Base-by-base conservation (phyloP, 2,888 invertebrate genomes). In the Tetropium fuscum region DNA sequence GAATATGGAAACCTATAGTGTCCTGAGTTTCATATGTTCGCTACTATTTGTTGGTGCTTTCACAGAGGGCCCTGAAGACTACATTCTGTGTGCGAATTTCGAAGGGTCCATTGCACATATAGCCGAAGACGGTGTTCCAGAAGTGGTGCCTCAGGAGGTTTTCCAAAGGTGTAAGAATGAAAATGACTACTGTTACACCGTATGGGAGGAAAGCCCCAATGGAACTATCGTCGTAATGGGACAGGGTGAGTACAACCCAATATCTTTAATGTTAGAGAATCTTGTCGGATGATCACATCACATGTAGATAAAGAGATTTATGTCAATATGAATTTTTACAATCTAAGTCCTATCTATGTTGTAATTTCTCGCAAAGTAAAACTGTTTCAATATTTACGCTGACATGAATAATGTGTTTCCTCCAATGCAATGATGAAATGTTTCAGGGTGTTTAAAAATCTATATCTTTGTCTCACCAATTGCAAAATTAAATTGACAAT, bases 121-220 rank as follows among this genome's bases (percentile, higher is more conserved):
- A 36, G 65, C 60, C 19, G 78, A 79, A 55, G 76, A 78, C 66
- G 76, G 71, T 11, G 68, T 57, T 18, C 66, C 65, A 2, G 84
- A 73, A 45, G 57, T 67, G 20, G 62, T 63, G 7, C 64, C 69
- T n/a, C 61, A 83, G n/a, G 69, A 74, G 2, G 78, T 76, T 0
- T 81, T 83, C 19, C 83, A 85, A 64, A 81, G 83, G 20, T 87
- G 87, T 60, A 82, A 72, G 11, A 69, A 78, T 20, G 78, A 79
- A 25, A 87, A 88, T n/a, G 86, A 88, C n/a, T 79, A 81, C 67
- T 93, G 93, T 74, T 93, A 88, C 76, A 88, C 92, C 0, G 81
- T 91, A 0, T 92, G 90, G 90, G 84, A 86, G 67, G 86, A 88
- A 66, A 87, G 89, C 69, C 80, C 81, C 5, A 89, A 89, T 70